Conservation (phyloP, 2,797 vertebrate species). For the Mus spretus region DNA sequence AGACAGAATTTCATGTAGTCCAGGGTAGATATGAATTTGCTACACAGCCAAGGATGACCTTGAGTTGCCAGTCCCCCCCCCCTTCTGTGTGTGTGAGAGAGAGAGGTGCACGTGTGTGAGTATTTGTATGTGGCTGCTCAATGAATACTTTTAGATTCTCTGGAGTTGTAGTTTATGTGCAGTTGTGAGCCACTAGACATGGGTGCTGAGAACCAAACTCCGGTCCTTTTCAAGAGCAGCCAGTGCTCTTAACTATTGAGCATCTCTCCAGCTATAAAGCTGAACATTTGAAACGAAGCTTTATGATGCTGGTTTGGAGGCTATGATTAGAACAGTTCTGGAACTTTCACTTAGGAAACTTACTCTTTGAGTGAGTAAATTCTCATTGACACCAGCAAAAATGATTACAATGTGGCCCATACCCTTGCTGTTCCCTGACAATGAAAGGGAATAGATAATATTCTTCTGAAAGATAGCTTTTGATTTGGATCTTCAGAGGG, state of each 20-base stretch:
- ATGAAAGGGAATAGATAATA: background rate
- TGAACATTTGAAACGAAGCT: background rate
- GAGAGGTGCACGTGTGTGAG: background rate
- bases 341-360: background rate
- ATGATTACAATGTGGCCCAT: background rate
- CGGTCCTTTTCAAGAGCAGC: background rate
- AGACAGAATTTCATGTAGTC: background rate
- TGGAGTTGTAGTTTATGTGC: background rate
- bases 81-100: too few relatives aligned
- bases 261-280: background rate
- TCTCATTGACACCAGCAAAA: background rate
- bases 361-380: background rate
- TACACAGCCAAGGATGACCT: background rate
- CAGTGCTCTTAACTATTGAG: background rate
- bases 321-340: constrained; percentile 42
- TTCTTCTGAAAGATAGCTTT: background rate
- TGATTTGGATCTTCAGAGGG: background rate
- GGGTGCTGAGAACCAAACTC: background rate
- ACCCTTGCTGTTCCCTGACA: background rate
- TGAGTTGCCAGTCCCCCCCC: background rate
- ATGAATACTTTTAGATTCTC: background rate
- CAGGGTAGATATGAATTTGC: background rate
- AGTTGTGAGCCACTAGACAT: background rate
- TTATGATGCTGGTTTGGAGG: background rate
- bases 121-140: background rate